A percentile compares a stretch with the other conserved stretches of the same genome.
Conservation (phyloP, 2,797 vertebrate species). For the Sibirionetta formosa region DNA sequence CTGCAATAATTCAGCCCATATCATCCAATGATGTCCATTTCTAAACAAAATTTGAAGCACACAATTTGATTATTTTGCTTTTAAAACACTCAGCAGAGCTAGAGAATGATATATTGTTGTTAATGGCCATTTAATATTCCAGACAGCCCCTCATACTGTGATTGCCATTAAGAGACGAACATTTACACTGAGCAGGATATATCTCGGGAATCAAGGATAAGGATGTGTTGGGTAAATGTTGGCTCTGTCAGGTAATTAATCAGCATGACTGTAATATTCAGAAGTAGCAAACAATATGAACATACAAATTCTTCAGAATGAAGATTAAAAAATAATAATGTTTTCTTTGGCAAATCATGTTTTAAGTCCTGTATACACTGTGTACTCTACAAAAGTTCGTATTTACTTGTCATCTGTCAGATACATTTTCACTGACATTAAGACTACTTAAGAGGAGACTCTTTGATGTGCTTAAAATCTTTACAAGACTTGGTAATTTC, state of each 20-base stretch:
- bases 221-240: not conserved
- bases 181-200: not conserved
- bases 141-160: not conserved
- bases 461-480: conserved; percentile 4
- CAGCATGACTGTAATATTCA: not conserved
- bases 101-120: not conserved
- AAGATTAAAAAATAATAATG: not conserved
- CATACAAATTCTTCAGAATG: not conserved
- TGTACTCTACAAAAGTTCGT: not conserved
- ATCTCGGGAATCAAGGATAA: not conserved
- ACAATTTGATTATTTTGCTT: not conserved
- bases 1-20: not conserved
- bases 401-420: not conserved
- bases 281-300: not conserved
- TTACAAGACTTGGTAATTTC: not conserved
- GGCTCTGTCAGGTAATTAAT: not conserved
- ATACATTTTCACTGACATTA: not conserved
- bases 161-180: not conserved
- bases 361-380: not conserved
- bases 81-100: not conserved
- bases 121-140: not conserved
- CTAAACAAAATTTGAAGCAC: not conserved
- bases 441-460: not conserved
- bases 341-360: not conserved
- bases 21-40: not conserved